Base-by-base conservation (phyloP, 2,888 invertebrate species). In the Tenthredo notha region DNA sequence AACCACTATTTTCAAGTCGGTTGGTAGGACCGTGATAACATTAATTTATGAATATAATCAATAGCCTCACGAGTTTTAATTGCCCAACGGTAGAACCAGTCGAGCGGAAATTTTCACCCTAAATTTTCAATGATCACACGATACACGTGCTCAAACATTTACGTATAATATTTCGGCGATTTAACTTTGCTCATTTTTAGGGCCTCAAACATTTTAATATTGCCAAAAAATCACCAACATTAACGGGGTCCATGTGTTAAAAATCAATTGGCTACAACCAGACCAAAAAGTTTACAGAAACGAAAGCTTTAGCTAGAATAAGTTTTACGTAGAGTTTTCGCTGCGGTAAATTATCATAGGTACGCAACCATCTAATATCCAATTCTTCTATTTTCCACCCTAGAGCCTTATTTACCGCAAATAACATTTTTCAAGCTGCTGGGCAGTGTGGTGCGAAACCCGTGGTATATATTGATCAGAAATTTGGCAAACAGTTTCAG, bases 401-500 rank as follows among this genome's bases (percentile, higher is more conserved):
- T 40, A 43, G 21, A 74, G n/a, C 37, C n/a, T 43, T 43, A 74
- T 74, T 43, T n/a, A 3, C 72, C 25, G 43, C 21, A 25, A 21
- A 74, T 74, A 74, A 74, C 43, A 74, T 74, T 74, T 33, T 74
- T 43, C 43, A 74, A 74, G n/a, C 43, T 43, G 70, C n/a, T 37
- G 9, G n/a, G n/a, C 18, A 70, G 33, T 37, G 18, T 37, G 33
- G 33, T 70, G 15, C 37, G 33, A 37, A n/a, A 4, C 21, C n/a
- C 40, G 7, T 9, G 43, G 25, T 33, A 67, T 67, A 33, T 33
- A 67, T 33, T 67, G 67, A 67, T 67, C 15, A 67, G 18, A 33
- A 33, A 33, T 67, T 67, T 33, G 33, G 33, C 67, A 29, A 67
- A 12, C 6, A 33, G 29, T 67, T 33, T 67, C 67, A 18, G 12